Conservation (phyloP, 2,888 invertebrate genomes). For the Lathronympha strigana region DNA sequence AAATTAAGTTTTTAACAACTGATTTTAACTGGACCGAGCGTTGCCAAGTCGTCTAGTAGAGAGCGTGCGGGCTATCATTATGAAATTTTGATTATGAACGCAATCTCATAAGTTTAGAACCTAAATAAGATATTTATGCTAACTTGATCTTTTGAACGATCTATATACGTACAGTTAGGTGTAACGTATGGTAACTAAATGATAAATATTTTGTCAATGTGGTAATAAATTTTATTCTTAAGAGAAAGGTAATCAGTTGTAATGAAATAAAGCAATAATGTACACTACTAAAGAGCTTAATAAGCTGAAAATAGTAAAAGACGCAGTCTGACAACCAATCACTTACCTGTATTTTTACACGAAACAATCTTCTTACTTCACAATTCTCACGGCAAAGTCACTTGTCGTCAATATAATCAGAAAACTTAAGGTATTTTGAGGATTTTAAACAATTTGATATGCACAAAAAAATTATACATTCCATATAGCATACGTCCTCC, state of each 20-base stretch:
- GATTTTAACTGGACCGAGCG: conserved; percentile 61
- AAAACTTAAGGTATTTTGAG: conserved; percentile 80
- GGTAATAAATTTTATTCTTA: conserved; percentile 50
- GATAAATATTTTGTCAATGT: conserved; percentile 57
- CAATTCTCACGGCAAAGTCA: conserved; percentile 75
- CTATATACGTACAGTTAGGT: conserved; percentile 43
- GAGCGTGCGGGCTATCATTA: conserved; percentile 70
- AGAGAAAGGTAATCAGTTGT: conserved; percentile 47
- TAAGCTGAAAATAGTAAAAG: conserved; percentile 74
- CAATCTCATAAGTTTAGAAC: conserved; percentile 53
- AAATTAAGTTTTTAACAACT: conserved; percentile 63
- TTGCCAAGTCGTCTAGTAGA: conserved; percentile 71
- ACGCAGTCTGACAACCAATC: conserved; percentile 80
- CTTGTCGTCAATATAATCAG: conserved; percentile 66
- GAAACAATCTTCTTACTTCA: conserved; percentile 70
- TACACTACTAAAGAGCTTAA: conserved; percentile 60
- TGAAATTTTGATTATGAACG: conserved; percentile 67
- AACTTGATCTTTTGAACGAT: conserved; percentile 45
- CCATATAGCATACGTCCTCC: conserved; percentile 78
- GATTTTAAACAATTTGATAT: conserved; percentile 78
- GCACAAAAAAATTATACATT: conserved; percentile 82
- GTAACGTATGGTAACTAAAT: conserved; percentile 60
- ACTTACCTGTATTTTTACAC: conserved; percentile 80
- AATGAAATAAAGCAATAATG: conserved; percentile 59
- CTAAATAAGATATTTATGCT: conserved; percentile 58